Evolutionary conservation across 2,888 invertebrate species (phyloP), one percentile per base, ranked within the genome.

Genomic region (Andrena minutula): DNA sequence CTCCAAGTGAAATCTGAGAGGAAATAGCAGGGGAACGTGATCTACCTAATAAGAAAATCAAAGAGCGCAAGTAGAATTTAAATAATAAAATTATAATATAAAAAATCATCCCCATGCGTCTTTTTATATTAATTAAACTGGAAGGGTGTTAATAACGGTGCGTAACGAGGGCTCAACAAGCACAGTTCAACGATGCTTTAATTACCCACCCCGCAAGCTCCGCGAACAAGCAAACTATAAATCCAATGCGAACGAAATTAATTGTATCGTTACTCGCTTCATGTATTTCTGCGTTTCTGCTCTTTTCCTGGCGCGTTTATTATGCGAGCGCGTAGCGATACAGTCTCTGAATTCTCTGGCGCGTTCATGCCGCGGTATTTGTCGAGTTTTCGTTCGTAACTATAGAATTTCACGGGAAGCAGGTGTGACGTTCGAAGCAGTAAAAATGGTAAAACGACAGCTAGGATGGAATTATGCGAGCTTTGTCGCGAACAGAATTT

Each of bases 231-330:
- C n/a, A 26, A 68, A 68, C 20, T 60, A 6, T 35, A 12, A 4
- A 10, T 6, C 20, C n/a, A n/a, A 20, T 10, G 16, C 8, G 2
- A 49, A 51, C 20, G 23, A 8, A 66, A 49, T 74, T 49, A 66
- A 66, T 58, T n/a, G 28, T 4, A 4, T 41, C 35, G 23, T 65
- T 64, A 64, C 16, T 58, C 32, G 23, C 56, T 47, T 30, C 35
- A 5, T 23, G 16, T 20, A 8, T 20, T 51, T 8, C 41, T 4
- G 1, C 12, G 41, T 51, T 51, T 51, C 20, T 51, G 7, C 8
- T 1, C 8, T 51, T 51, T 51, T 51, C 51, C 2, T 1, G 51
- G 20, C 20, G 20, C 7, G 6, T 51, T 51, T 51, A 20, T 51
- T 51, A 51, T 3, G 16, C 41, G 41, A 5, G 16, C 41, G 16